phyloP scores from a whole-genome alignment of 2,888 invertebrate genomes.

The Amiota communis region DNA sequence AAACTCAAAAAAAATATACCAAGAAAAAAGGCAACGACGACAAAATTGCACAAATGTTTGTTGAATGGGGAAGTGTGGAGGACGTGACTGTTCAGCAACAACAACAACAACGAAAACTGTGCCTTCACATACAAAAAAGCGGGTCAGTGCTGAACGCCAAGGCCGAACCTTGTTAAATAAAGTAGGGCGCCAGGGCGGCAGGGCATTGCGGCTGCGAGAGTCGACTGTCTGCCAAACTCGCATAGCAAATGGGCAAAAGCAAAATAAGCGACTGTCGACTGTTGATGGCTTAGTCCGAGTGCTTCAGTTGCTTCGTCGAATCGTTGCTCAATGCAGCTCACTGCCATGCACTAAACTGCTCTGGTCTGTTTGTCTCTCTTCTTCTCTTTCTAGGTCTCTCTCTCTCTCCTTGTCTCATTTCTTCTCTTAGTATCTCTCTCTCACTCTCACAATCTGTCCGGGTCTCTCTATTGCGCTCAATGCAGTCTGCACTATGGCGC shows the following conservation, averaged over 20 bases:
- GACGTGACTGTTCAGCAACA: not conserved
- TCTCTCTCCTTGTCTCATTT: not conserved
- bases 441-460: conserved; percentile 42
- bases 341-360: conserved; percentile 40
- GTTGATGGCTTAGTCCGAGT: too few relatives aligned
- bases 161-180: conserved; percentile 56
- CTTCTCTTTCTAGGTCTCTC: too few relatives aligned
- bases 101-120: conserved; percentile 22
- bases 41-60: conserved; percentile 34
- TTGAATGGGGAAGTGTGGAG: too few relatives aligned
- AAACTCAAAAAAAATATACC: conserved; percentile 27
- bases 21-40: conserved; percentile 40
- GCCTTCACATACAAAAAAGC: conserved; percentile 48
- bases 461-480: not conserved
- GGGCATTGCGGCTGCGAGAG: conserved; percentile 41
- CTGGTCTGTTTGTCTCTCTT: not conserved
- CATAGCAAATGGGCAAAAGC: conserved; percentile 6
- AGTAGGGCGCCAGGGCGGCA: conserved; percentile 51
- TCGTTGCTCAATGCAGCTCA: not conserved
- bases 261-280: conserved; percentile 24
- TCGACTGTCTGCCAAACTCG: conserved; percentile 2
- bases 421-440: conserved; percentile 28
- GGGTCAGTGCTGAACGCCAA: conserved; percentile 65
- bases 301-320: not conserved
- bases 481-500: conserved; percentile 22